phyloP scores from a whole-genome alignment of 2,797 vertebrate species.

The Lacerta viridis region DNA sequence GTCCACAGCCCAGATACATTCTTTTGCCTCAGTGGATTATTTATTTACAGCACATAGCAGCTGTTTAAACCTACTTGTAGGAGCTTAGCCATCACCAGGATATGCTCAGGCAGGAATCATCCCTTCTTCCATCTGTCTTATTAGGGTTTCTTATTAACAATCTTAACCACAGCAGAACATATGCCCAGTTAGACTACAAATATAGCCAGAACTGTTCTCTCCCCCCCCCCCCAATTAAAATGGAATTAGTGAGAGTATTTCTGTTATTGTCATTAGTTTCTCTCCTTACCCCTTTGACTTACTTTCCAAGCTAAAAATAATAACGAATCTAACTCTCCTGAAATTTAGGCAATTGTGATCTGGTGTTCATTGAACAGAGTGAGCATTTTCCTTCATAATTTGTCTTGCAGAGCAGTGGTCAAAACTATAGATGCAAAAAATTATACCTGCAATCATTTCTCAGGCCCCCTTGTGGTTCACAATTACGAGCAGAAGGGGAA shows the following conservation, averaged over 20 bases:
- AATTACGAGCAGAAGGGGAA: not conserved
- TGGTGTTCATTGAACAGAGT: not conserved
- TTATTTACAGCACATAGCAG: constrained; percentile 33
- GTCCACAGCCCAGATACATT: not conserved
- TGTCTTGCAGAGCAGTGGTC: constrained; percentile 24
- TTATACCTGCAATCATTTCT: not conserved
- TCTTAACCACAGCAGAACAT: not conserved
- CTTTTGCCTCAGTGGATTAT: constrained; percentile 32
- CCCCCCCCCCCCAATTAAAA: not conserved
- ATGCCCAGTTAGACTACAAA: not conserved
- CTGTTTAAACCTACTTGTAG: constrained; percentile 5
- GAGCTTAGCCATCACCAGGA: not conserved
- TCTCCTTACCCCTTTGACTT: not conserved
- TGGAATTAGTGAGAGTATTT: not conserved
- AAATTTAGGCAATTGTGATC: not conserved
- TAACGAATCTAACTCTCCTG: accelerated
- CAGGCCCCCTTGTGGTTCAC: not conserved
- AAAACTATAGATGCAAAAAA: not conserved
- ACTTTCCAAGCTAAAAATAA: constrained; percentile 9
- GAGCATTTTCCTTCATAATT: constrained; percentile 42
- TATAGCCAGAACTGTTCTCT: not conserved
- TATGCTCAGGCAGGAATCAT: not conserved
- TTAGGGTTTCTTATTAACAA: constrained; percentile 10
- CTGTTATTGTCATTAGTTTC: not conserved
- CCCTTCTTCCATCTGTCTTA: constrained; percentile 4